Evolutionary conservation across 1,140 invertebrate species (phyloP).

Genomic region (Camponotus floridanus): DNA sequence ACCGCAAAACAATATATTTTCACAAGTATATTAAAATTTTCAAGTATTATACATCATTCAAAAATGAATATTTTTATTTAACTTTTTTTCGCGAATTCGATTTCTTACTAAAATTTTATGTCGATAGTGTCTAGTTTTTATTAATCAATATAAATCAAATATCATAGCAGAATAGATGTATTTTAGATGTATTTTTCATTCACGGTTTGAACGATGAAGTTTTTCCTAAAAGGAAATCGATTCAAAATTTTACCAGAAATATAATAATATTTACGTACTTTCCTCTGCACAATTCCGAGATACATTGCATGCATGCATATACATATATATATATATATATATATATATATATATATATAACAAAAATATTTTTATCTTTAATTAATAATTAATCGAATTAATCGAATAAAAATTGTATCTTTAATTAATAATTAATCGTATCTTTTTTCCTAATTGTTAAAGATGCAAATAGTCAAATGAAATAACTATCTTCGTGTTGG

Average conservation of each 20-base stretch:
- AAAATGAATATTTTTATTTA: slow-evolving; percentile 11
- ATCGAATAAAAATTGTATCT: too few species aligned
- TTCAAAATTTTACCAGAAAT: not conserved
- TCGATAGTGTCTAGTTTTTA: not conserved
- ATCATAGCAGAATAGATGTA: too few species aligned
- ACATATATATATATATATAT: not conserved
- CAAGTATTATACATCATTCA: not conserved
- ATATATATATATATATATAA: not conserved
- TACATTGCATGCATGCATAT: too few species aligned
- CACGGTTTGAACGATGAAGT: not conserved
- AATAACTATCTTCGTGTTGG: not conserved
- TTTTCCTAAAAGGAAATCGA: not conserved
- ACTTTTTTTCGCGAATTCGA: not conserved
- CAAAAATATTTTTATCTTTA: not conserved
- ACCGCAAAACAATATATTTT: slow-evolving; percentile 13
- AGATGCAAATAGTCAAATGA: not conserved
- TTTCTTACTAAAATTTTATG: not conserved
- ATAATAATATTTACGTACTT: not conserved
- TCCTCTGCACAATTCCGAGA: not conserved
- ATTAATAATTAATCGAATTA: not conserved
- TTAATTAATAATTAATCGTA: not conserved
- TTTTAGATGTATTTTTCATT: not conserved
- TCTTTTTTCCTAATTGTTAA: not conserved
- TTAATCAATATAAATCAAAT: not conserved
- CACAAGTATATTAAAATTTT: not conserved